Evolutionary conservation across 2,888 invertebrate species (phyloP), one percentile per base, ranked within the genome.

Genomic region (Hydriomena furcata): DNA sequence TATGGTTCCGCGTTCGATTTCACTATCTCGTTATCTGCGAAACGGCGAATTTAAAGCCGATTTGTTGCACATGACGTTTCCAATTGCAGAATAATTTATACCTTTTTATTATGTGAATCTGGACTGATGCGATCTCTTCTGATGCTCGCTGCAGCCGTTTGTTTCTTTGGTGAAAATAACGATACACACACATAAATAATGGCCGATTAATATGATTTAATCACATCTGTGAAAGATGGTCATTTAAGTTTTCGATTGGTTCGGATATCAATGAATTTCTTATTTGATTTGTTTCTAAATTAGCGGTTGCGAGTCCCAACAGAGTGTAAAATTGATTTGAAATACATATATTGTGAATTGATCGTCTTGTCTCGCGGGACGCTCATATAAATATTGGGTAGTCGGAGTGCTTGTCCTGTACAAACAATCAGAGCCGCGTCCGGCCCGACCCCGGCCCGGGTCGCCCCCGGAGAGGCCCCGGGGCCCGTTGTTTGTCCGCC

Each of bases 1-100:
- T 55, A 61, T 58, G 43, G 59, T 66, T 66, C 66, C 68, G 66
- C 67, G 67, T 77, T 77, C 75, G 66, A 69, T 76, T 77, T 78
- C 75, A 64, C 63, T 67, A 65, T 68, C 70, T 65, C 67, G 52
- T 58, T 59, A 65, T 67, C 64, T 49, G 59, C 60, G 49, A 55
- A 60, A 63, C 59, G 49, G 20, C n/a, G n/a, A 51, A 51, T 55
- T 57, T 36, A 50, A 58, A 50, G 27, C 42, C 42, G 49, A 55
- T 58, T 55, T 53, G 46, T 48, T 40, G 44, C 52, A 53, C 36
- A 50, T 42, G 28, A 50, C 47, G 52, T 37, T 40, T 50, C 45
- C 36, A 31, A 52, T 55, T 44, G 48, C 38, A 37, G 41, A 30
- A 49, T 45, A n/a, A 42, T 38, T 31, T 30, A 42, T 25, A 45